A percentile compares a stretch with the other conserved stretches of the same genome.
phyloP scores from a whole-genome alignment of 2,797 vertebrate genomes.

The Lagorchestes hirsutus region DNA sequence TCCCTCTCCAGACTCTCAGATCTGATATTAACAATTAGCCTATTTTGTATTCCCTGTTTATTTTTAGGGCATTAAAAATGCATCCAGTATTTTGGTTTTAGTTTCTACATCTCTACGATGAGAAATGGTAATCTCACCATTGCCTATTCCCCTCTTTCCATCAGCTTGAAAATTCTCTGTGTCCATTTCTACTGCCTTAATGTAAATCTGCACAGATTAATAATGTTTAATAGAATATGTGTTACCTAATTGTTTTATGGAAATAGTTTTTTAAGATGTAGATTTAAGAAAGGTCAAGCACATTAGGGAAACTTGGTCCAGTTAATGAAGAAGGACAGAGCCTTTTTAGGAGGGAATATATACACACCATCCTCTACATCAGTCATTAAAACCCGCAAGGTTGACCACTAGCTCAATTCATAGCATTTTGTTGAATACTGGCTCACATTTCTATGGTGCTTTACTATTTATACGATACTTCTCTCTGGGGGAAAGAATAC shows the following conservation, averaged over 20 bases:
- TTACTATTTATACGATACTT: not conserved
- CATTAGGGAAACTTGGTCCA: not conserved
- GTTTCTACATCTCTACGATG: not conserved
- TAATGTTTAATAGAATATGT: not conserved
- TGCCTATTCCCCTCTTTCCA: not conserved
- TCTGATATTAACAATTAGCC: not conserved
- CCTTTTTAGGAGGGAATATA: not conserved
- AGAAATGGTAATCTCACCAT: not conserved
- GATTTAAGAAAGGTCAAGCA: constrained; percentile 52
- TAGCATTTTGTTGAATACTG: not conserved
- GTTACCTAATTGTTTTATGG: not conserved
- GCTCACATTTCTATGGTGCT: not conserved
- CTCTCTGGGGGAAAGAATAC: not conserved
- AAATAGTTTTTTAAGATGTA: not conserved
- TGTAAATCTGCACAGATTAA: not conserved
- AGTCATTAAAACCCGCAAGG: not conserved
- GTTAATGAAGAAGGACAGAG: not conserved
- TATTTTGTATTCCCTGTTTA: not conserved
- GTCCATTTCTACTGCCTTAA: not conserved
- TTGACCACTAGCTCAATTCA: not conserved
- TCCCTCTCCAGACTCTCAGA: not conserved
- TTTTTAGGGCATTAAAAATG: not conserved
- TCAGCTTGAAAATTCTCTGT: not conserved
- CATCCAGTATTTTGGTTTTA: not conserved
- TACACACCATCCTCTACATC: not conserved